These are phyloP conservation scores for Gadopsis marmoratus DNA, from an alignment of 2,797 vertebrate species.

Conservation along the genomic window DNA sequence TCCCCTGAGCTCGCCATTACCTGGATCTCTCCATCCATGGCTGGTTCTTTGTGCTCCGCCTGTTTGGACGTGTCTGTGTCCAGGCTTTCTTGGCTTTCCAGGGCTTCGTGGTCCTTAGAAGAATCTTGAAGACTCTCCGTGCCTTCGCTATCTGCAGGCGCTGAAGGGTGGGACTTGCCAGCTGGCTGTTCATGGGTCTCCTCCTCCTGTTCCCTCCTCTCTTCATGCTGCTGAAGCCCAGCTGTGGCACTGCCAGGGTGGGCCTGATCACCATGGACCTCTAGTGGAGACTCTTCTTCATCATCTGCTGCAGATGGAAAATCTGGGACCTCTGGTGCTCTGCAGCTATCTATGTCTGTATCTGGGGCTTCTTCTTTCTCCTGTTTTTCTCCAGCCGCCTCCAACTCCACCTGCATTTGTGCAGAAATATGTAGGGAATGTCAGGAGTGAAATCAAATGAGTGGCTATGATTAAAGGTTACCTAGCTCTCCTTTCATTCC, in stretches of 20 bases:
- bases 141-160: conserved; percentile 49
- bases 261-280: conserved; percentile 38
- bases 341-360: conserved; percentile 7
- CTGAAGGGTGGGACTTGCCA: conserved; percentile 48
- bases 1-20: conserved; percentile 36
- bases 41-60: conserved; percentile 56
- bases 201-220: conserved; percentile 38
- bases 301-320: conserved; percentile 32
- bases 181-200: conserved; percentile 45
- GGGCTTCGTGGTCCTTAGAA: conserved; percentile 38
- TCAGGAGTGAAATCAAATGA: conserved; percentile 27
- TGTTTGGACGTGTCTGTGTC: conserved; percentile 43
- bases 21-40: conserved; percentile 52
- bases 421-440: conserved; percentile 27
- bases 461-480: conserved; percentile 6
- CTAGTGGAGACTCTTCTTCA: conserved; percentile 28
- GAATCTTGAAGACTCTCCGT: conserved; percentile 45
- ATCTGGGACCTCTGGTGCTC: conserved; percentile 28
- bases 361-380: conserved; percentile 33
- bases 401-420: conserved; percentile 73
- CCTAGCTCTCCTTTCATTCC: not conserved
- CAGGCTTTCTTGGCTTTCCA: conserved; percentile 49
- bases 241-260: conserved; percentile 30
- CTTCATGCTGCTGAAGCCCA: conserved; percentile 44
- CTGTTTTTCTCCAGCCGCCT: conserved; percentile 23